A percentile compares a stretch with the other conserved stretches of the same genome.
phyloP scores from a whole-genome alignment of 2,888 invertebrate species.

The Eupithecia subfuscata region DNA sequence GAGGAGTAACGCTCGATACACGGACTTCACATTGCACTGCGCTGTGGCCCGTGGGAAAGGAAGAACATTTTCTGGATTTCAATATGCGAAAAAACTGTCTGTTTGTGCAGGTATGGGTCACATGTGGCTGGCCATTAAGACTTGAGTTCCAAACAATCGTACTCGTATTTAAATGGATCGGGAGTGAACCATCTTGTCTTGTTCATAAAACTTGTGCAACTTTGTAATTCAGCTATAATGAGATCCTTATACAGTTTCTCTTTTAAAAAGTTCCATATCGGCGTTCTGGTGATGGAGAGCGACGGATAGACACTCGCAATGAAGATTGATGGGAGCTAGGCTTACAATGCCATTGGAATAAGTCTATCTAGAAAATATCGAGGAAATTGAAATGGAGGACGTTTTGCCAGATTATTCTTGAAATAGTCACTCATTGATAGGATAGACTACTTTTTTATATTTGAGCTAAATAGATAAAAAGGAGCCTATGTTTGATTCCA shows the following conservation, averaged over 20 bases:
- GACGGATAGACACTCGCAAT: conserved; percentile 19
- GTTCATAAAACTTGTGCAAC: not conserved
- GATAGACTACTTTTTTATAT: not conserved
- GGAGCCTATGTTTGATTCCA: too few species aligned
- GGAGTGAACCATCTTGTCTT: conserved; percentile 23
- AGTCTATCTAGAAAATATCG: not conserved
- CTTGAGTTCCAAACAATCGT: conserved; percentile 34
- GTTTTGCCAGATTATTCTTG: not conserved
- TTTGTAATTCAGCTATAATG: not conserved
- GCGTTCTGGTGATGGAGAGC: conserved; percentile 22
- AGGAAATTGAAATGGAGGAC: not conserved
- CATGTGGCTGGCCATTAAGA: conserved; percentile 38
- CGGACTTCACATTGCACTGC: conserved; percentile 29
- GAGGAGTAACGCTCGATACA: conserved; percentile 25
- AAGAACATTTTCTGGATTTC: conserved; percentile 37
- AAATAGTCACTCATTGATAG: not conserved
- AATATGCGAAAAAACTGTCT: conserved; percentile 29
- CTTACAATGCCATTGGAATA: conserved; percentile 17
- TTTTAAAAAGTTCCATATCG: conserved; percentile 17
- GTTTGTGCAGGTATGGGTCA: conserved; percentile 18
- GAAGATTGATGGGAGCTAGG: conserved; percentile 28
- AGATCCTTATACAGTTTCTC: conserved; percentile 7
- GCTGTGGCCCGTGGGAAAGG: conserved; percentile 27
- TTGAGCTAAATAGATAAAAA: not conserved
- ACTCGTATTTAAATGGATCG: conserved; percentile 35